Evolutionary conservation across 2,797 vertebrate species (phyloP).

Genomic region (Sciurus vulgaris): DNA sequence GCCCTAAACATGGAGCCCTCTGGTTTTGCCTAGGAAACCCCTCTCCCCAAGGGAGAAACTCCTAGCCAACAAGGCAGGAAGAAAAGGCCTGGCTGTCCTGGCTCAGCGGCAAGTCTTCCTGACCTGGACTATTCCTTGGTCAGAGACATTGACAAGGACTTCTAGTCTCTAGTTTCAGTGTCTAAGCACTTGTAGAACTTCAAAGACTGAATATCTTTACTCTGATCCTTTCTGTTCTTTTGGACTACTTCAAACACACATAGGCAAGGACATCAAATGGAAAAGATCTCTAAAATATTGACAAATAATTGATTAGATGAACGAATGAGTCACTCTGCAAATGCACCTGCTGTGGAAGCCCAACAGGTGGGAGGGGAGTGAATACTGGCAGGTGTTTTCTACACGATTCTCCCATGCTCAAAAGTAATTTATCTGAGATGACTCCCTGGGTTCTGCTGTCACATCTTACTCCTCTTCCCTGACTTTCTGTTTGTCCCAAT

Average conservation of each 20-base stretch:
- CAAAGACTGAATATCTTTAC: neutral
- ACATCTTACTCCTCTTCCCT: neutral
- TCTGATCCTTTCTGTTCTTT: neutral
- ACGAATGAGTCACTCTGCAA: neutral
- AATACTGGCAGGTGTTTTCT: neutral
- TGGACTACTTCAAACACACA: neutral
- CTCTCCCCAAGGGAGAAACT: neutral
- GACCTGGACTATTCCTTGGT: neutral
- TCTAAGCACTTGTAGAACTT: neutral
- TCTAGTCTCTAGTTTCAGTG: neutral
- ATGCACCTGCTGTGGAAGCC: neutral
- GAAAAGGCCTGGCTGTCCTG: neutral
- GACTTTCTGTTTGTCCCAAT: neutral
- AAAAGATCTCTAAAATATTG: neutral
- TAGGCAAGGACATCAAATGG: neutral
- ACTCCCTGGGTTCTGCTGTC: neutral
- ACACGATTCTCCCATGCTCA: neutral
- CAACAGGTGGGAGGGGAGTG: neutral
- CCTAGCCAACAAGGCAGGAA: neutral
- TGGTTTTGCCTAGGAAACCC: neutral
- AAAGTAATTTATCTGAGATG: neutral
- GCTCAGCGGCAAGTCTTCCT: neutral
- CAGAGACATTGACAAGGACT: neutral
- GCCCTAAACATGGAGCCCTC: neutral
- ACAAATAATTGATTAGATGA: neutral